phyloP scores from a whole-genome alignment of 2,113 vertebrate genomes.

The Acanthisitta chloris region DNA sequence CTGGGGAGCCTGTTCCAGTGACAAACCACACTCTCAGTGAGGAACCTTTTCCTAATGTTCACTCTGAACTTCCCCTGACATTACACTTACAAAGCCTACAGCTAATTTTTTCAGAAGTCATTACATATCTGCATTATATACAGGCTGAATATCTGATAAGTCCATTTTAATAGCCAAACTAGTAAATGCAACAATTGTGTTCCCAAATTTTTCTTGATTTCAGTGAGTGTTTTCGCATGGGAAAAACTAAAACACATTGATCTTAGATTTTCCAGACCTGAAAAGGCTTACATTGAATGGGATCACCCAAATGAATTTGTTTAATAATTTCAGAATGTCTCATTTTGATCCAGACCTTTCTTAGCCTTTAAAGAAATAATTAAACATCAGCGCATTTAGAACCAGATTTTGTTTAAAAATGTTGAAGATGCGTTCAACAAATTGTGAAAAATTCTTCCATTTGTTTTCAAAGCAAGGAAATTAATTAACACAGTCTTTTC shows the following conservation, averaged over 20 bases:
- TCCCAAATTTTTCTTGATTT: background rate
- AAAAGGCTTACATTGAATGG: background rate
- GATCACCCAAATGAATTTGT: background rate
- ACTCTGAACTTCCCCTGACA: background rate
- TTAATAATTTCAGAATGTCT: background rate
- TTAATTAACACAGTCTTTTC: background rate
- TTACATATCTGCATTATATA: background rate
- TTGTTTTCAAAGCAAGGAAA: background rate
- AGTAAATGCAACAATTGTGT: background rate
- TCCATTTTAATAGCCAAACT: background rate
- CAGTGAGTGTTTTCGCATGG: fast-evolving
- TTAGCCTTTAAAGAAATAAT: background rate
- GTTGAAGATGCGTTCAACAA: background rate
- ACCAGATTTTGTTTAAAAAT: background rate
- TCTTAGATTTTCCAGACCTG: background rate
- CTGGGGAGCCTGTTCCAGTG: background rate
- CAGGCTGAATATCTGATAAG: background rate
- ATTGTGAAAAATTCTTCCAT: background rate
- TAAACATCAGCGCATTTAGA: background rate
- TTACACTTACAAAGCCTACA: background rate
- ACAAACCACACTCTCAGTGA: background rate
- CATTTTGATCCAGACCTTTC: background rate
- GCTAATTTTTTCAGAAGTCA: background rate
- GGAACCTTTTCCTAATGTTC: background rate
- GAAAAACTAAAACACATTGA: background rate